These are phyloP conservation scores for Diadema setosum DNA, from an alignment of 35 echinoderm and acorn worm species.

Conservation along the genomic window DNA sequence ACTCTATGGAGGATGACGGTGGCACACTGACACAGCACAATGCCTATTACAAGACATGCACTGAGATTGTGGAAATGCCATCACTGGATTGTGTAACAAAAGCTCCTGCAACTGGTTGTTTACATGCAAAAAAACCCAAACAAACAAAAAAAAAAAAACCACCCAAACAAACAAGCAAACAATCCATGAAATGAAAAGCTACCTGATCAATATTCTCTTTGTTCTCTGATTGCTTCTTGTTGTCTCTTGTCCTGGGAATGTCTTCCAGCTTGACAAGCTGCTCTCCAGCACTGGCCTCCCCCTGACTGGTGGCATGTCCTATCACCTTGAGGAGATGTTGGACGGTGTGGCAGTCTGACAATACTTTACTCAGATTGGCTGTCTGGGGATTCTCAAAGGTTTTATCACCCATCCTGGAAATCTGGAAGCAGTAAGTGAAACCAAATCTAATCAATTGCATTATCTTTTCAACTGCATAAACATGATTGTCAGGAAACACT, in stretches of 20 bases:
- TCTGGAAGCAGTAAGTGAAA: constrained; percentile 39
- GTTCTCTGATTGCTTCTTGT: neutral
- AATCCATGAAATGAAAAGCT: neutral
- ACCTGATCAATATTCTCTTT: constrained; percentile 4
- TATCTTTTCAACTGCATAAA: too few relatives aligned
- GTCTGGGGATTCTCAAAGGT: constrained; percentile 81
- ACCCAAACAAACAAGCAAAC: too few relatives aligned
- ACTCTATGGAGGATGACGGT: too few relatives aligned
- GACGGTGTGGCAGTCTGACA: constrained; percentile 50
- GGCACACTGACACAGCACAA: too few relatives aligned
- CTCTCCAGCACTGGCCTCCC: neutral
- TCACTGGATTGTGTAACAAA: too few relatives aligned
- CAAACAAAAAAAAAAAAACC: too few relatives aligned
- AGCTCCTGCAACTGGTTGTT: too few relatives aligned
- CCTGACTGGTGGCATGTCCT: constrained; percentile 3
- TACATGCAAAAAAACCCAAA: too few relatives aligned
- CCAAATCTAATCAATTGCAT: too few relatives aligned
- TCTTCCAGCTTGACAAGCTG: neutral
- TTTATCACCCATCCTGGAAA: constrained; percentile 24
- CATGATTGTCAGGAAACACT: too few relatives aligned
- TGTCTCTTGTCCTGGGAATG: neutral
- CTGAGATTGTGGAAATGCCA: too few relatives aligned
- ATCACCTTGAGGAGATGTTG: constrained; percentile 19
- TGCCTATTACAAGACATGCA: too few relatives aligned
- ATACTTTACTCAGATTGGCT: constrained; percentile 40